A percentile compares a stretch with the other conserved stretches of the same genome.
Evolutionary conservation across 2,797 vertebrate species (phyloP).

Genomic region (Diceros bicornis): DNA sequence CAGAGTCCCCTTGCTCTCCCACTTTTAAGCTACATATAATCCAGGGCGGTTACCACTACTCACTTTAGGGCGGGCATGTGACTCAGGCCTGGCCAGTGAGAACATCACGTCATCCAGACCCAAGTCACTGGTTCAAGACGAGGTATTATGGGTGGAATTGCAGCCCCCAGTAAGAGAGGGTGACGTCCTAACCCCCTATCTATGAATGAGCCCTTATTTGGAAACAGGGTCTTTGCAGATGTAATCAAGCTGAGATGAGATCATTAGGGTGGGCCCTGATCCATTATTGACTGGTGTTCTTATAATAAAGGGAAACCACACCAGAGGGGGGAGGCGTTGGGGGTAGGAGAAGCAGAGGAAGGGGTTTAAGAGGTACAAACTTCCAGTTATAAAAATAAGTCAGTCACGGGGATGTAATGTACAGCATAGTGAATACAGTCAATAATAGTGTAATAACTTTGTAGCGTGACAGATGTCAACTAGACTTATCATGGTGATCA

Average conservation of each 20-base stretch:
- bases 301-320: not conserved
- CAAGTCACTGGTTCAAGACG: not conserved
- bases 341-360: too few relatives aligned
- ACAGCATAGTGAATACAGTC: too few relatives aligned
- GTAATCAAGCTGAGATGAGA: not conserved
- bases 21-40: rapidly evolving
- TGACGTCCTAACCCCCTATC: not conserved
- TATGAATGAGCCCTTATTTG: not conserved
- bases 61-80: not conserved
- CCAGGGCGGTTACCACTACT: not conserved
- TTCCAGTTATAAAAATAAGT: too few relatives aligned
- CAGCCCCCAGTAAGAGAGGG: not conserved
- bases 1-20: rapidly evolving
- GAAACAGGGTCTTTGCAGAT: not conserved
- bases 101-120: not conserved
- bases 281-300: rapidly evolving
- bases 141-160: not conserved
- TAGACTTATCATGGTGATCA: too few relatives aligned
- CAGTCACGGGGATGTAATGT: too few relatives aligned
- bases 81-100: not conserved
- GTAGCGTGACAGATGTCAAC: too few relatives aligned
- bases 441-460: too few relatives aligned
- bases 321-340: too few relatives aligned
- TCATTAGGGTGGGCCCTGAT: not conserved
- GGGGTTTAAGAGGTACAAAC: too few relatives aligned